These are phyloP conservation scores for Atrichornis clamosus DNA, from an alignment of 2,113 vertebrate species.

Conservation along the genomic window DNA sequence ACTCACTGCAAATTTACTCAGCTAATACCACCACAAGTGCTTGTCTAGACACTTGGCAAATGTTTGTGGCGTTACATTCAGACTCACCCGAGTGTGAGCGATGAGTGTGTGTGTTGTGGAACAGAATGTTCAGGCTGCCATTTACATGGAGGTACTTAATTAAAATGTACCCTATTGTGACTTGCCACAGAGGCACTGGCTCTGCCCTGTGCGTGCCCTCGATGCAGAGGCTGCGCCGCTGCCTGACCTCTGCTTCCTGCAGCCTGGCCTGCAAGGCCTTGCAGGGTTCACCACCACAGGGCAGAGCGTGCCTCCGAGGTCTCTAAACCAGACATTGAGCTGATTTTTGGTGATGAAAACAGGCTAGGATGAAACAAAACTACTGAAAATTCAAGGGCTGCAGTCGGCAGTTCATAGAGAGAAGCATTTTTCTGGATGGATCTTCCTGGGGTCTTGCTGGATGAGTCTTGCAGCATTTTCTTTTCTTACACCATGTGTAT, in stretches of 20 bases:
- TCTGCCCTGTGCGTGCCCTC: neutral
- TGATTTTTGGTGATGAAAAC: neutral
- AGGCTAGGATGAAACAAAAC: neutral
- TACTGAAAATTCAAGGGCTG: neutral
- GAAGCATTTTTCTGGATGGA: neutral
- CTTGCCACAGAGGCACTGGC: accelerated
- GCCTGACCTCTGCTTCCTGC: neutral
- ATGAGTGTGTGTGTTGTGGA: neutral
- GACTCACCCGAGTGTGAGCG: accelerated
- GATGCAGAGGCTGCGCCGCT: neutral
- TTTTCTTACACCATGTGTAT: neutral
- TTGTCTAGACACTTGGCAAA: neutral
- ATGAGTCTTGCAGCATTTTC: neutral
- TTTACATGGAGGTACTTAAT: neutral
- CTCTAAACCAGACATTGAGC: neutral
- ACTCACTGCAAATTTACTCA: neutral
- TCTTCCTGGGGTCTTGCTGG: neutral
- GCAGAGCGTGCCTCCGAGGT: neutral
- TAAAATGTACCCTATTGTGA: neutral
- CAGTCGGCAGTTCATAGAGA: neutral
- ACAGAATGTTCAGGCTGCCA: neutral
- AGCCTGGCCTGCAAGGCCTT: neutral
- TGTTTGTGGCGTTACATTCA: neutral
- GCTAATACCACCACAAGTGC: neutral
- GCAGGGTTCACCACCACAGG: neutral